These are phyloP conservation scores for Drosophila neocordata DNA, from an alignment of 1,140 invertebrate species.

Conservation along the genomic window DNA sequence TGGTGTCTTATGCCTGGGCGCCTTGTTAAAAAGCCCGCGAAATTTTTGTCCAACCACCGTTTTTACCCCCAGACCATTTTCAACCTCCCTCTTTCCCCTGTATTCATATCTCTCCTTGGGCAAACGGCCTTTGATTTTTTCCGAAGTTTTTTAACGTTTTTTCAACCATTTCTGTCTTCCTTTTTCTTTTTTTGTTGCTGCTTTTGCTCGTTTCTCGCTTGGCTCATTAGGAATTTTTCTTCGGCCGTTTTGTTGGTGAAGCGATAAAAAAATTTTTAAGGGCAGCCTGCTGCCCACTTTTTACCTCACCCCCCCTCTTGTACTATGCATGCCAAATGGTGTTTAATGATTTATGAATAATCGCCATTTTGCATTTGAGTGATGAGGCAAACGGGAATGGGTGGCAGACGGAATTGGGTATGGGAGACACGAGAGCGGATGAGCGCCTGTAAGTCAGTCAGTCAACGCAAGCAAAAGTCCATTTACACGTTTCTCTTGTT, in stretches of 20 bases:
- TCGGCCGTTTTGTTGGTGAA: slow-evolving; percentile 68
- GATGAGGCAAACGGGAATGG: slow-evolving; percentile 34
- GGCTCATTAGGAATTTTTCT: slow-evolving; percentile 81
- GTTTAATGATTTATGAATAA: slow-evolving; percentile 83
- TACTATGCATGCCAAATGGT: slow-evolving; percentile 72
- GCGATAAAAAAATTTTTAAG: slow-evolving; percentile 79
- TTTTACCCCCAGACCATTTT: neutral
- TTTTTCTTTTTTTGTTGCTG: slow-evolving; percentile 32
- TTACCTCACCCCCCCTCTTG: neutral
- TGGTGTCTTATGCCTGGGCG: slow-evolving; percentile 64
- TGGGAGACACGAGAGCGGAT: neutral
- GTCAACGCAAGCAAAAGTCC: slow-evolving; percentile 61
- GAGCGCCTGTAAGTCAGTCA: slow-evolving; percentile 41
- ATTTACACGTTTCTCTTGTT: slow-evolving; percentile 70
- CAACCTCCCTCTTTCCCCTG: too few species aligned
- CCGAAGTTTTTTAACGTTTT: slow-evolving; percentile 74
- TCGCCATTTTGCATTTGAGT: slow-evolving; percentile 82
- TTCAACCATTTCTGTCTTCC: slow-evolving; percentile 45
- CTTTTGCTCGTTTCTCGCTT: slow-evolving; percentile 29
- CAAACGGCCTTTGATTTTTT: slow-evolving; percentile 74
- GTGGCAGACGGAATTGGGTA: neutral
- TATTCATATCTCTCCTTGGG: slow-evolving; percentile 3
- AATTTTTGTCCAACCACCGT: slow-evolving; percentile 42
- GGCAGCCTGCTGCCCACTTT: slow-evolving; percentile 16
- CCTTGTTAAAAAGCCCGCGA: slow-evolving; percentile 77